Evolutionary conservation across 2,888 invertebrate genomes (phyloP), one percentile per base, ranked within the genome.

Genomic region (Tetheella fluctuosa): DNA sequence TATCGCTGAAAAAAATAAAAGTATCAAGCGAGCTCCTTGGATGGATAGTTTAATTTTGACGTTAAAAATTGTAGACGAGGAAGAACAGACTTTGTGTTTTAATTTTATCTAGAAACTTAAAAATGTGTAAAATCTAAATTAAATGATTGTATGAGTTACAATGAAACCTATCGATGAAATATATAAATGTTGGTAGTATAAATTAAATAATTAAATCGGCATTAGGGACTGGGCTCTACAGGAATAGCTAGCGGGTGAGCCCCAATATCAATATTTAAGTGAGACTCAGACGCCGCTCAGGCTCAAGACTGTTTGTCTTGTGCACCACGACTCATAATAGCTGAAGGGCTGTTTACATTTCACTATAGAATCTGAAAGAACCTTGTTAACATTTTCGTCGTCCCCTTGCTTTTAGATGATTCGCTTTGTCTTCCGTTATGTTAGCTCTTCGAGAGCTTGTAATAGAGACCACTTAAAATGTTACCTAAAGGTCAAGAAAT

Each of bases 251-350:
- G 62, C 64, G 66, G 73, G 67, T 58, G 67, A 70, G 71, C 72
- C 77, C 77, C 72, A 84, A 81, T 81, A 86, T 88, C 85, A 91
- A 90, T 91, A 89, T 90, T 89, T 83, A 81, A 88, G 78, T 77
- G 73, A 78, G 80, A 79, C 70, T 72, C 74, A 83, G 79, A 77
- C 84, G 79, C 73, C 80, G 76, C 55, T 55, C 48, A 48, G 48
- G 48, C 48, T 48, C 73, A 74, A 79, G 81, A 76, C 77, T 86
- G 85, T 89, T 90, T 89, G 84, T 83, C 80, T 88, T 87, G 82
- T 87, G 80, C 85, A 85, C 89, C 88, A 74, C 81, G 80, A 81
- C 81, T 84, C 84, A 84, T 85, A 86, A 89, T 86, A 82, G 83
- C 87, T 84, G 65, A 76, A 81, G 85, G 88, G 86, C 77, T 89